Evolutionary conservation across 2,113 vertebrate species (phyloP).

Genomic region (Scopus umbretta): DNA sequence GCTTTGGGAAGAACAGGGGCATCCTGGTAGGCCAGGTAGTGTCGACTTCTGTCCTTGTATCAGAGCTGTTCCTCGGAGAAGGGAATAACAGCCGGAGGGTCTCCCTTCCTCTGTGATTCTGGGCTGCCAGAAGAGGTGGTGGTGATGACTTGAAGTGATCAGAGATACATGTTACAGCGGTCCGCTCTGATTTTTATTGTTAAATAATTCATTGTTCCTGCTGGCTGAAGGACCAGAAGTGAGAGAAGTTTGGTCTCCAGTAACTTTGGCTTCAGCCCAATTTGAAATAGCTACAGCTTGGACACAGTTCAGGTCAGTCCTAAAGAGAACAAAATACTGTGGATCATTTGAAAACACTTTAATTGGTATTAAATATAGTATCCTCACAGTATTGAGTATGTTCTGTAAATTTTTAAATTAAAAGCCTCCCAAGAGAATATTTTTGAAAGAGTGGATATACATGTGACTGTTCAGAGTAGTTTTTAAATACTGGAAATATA

Average conservation of each 20-base stretch:
- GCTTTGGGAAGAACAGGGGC: not conserved
- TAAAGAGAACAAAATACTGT: not conserved
- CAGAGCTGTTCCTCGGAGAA: not conserved
- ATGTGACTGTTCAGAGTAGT: not conserved
- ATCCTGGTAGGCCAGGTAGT: not conserved
- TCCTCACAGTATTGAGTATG: not conserved
- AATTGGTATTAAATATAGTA: not conserved
- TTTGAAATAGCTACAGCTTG: not conserved
- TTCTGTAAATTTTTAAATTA: not conserved
- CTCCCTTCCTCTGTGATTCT: not conserved
- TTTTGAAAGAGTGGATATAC: not conserved
- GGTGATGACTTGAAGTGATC: not conserved
- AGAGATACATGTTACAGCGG: not conserved
- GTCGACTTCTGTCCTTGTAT: not conserved
- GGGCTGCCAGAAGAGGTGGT: not conserved
- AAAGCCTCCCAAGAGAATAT: not conserved
- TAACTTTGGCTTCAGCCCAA: not conserved
- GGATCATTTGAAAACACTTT: not conserved
- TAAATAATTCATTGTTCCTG: constrained; percentile 28
- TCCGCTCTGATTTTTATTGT: not conserved
- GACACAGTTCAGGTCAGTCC: not conserved
- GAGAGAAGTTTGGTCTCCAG: not conserved
- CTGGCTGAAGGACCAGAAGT: not conserved
- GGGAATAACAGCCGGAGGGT: not conserved
- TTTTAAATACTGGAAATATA: not conserved